Evolutionary conservation across 2,113 vertebrate species (phyloP).

Genomic region (Mesembrinibis cayennensis): DNA sequence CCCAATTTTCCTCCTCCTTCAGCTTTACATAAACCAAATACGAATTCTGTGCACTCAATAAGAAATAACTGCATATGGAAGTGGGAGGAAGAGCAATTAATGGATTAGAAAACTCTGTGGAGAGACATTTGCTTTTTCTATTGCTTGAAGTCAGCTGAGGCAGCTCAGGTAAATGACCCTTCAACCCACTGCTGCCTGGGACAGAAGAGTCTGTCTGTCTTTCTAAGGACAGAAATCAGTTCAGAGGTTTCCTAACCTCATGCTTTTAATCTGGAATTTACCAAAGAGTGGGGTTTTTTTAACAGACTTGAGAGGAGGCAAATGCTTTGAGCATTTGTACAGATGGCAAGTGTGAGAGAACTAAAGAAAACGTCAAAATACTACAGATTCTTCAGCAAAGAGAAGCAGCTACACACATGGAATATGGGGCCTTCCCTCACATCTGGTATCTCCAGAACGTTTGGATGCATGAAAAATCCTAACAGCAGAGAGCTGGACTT

Average conservation of each 20-base stretch:
- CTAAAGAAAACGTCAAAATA: background rate
- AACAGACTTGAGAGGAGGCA: background rate
- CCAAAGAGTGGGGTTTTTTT: fast-evolving
- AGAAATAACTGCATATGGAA: background rate
- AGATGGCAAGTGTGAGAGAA: background rate
- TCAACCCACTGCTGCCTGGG: background rate
- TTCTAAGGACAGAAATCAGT: background rate
- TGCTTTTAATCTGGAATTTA: background rate
- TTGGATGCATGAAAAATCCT: background rate
- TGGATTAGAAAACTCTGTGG: background rate
- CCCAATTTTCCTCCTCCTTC: background rate
- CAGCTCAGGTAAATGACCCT: background rate
- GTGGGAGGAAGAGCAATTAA: background rate
- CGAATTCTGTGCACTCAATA: fast-evolving
- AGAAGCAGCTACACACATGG: background rate
- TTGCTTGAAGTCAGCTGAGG: background rate
- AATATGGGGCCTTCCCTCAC: fast-evolving
- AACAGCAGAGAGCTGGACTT: background rate
- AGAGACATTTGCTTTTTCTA: background rate
- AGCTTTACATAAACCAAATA: background rate
- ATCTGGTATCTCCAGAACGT: background rate
- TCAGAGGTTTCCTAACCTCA: background rate
- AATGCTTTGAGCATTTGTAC: background rate
- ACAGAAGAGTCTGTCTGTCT: background rate
- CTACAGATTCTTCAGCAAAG: fast-evolving